Base-by-base conservation (phyloP, 2,797 vertebrate genomes). In the Moxostoma hubbsi region DNA sequence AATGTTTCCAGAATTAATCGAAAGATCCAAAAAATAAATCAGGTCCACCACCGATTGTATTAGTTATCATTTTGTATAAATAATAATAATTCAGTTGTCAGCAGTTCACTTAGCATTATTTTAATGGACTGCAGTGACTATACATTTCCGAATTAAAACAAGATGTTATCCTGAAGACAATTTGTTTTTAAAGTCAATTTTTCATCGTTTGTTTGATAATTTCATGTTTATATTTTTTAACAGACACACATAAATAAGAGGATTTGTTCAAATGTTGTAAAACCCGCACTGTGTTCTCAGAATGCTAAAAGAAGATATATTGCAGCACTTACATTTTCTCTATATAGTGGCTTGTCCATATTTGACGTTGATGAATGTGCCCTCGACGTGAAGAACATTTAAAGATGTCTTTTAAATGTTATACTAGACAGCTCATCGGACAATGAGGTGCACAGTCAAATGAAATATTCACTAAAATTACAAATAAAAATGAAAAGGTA, bases 291-390 rank as follows among this genome's bases (percentile, higher is more conserved):
- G 86, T 91, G 86, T 89, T 87, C 88, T 89, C 45, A 72, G 89
- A 90, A 86, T 89, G 86, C 84, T 85, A 81, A 36, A 36, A 83
- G 82, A 79, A 90, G 89, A 90, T 92, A 90, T 88, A 89, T 90
- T 91, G 83, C 83, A 83, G 85, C 88, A 85, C 89, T 85, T 92
- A 90, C 89, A 89, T 87, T 93, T 89, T 89, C 88, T 90, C 87
- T 84, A 91, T 92, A 92, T 87, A 92, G 90, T 89, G 86, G 78
- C 88, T 88, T 89, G 87, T 85, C 89, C 87, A 86, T 81, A 88
- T 89, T 86, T 94, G 94, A 95, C 92, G 88, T 87, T 95, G 94
- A 94, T 92, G 93, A 94, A 95, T 92, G 92, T 89, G 85, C 77
- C 86, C 88, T 88, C 91, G 90, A 93, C 85, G 83, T 81, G 84